Evolutionary conservation across 2,888 invertebrate genomes (phyloP).

Genomic region (Schizaphis graminum): DNA sequence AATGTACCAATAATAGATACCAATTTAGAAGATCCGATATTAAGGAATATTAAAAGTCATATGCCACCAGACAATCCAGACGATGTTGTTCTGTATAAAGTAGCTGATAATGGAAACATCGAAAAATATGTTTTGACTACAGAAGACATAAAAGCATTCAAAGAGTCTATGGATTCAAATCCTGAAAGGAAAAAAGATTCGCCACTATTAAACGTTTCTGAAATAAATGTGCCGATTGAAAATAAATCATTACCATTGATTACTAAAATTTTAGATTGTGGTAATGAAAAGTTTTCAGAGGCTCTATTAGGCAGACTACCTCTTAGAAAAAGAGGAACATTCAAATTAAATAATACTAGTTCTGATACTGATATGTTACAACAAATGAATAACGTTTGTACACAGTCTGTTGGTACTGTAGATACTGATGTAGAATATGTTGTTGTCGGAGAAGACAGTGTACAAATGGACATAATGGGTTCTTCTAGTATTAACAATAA

Average conservation of each 20-base stretch:
- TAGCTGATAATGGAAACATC: constrained; percentile 68
- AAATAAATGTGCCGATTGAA: constrained; percentile 59
- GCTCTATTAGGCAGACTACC: constrained; percentile 52
- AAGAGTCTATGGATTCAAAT: constrained; percentile 59
- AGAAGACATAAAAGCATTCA: constrained; percentile 68
- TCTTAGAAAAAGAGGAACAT: constrained; percentile 57
- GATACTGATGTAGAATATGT: constrained; percentile 60
- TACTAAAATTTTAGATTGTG: constrained; percentile 58
- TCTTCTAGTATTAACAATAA: constrained; percentile 17
- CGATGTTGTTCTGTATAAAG: constrained; percentile 69
- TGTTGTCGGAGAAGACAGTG: constrained; percentile 56
- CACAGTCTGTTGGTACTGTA: constrained; percentile 33
- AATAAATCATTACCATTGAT: constrained; percentile 56
- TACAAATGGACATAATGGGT: constrained; percentile 55
- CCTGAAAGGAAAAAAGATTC: constrained; percentile 58
- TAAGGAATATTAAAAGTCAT: constrained; percentile 66
- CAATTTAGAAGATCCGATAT: constrained; percentile 60
- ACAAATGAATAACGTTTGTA: constrained; percentile 52
- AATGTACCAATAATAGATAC: constrained; percentile 66
- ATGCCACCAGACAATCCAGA: constrained; percentile 68
- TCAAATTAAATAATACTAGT: constrained; percentile 47
- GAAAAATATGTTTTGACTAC: constrained; percentile 69
- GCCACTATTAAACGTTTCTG: constrained; percentile 40
- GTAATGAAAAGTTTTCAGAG: constrained; percentile 61
- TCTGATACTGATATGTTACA: constrained; percentile 53